These are phyloP conservation scores for Tragelaphus imberbis DNA, from an alignment of 2,113 vertebrate species.

Conservation along the genomic window DNA sequence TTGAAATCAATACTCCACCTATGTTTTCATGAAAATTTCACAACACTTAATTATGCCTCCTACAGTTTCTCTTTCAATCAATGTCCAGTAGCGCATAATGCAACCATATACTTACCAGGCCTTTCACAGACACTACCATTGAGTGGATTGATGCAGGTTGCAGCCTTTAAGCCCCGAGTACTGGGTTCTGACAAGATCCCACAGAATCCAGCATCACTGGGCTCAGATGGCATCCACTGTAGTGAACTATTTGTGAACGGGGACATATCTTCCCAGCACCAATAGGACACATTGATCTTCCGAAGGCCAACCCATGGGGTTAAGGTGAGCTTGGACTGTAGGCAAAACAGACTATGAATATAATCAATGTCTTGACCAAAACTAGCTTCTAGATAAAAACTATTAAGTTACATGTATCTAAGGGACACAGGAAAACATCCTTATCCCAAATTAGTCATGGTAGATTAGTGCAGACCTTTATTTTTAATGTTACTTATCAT, in stretches of 20 bases:
- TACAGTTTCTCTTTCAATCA: not conserved
- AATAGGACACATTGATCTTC: constrained; percentile 97
- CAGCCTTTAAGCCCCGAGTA: constrained; percentile 88
- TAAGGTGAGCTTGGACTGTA: constrained; percentile 86
- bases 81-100: not conserved
- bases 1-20: not conserved
- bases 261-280: constrained; percentile 99
- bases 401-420: not conserved
- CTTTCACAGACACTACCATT: constrained; percentile 95
- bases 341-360: constrained; percentile 57
- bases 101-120: constrained; percentile 80
- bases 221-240: constrained; percentile 92
- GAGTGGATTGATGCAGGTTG: constrained; percentile 90
- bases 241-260: constrained; percentile 94
- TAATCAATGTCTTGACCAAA: not conserved
- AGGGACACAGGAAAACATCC: not conserved
- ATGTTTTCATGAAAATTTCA: not conserved
- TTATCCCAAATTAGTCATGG: not conserved
- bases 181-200: constrained; percentile 92
- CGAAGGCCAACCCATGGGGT: constrained; percentile 97
- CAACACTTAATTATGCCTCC: not conserved
- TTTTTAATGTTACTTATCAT: not conserved
- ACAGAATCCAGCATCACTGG: constrained; percentile 95
- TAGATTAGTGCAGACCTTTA: not conserved
- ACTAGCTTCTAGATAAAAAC: not conserved